Evolutionary conservation across 2,888 invertebrate genomes (phyloP).

Genomic region (Scaptomyza reducta): DNA sequence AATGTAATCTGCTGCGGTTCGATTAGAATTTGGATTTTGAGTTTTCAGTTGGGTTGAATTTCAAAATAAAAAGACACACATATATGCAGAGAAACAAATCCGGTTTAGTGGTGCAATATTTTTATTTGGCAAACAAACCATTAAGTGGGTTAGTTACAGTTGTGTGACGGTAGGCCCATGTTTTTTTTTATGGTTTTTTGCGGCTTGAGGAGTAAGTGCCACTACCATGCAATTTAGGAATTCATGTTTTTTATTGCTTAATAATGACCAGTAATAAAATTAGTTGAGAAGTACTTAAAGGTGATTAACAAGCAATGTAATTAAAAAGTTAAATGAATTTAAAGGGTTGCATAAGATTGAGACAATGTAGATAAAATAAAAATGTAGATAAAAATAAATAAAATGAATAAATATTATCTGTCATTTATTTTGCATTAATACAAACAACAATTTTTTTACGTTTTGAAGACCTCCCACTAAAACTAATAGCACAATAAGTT

Average conservation of each 20-base stretch:
- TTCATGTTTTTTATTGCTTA: background rate
- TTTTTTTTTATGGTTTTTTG: background rate
- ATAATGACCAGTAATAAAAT: background rate
- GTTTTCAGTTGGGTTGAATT: conserved; percentile 44
- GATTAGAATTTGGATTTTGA: conserved; percentile 66
- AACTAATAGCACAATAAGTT: too few species aligned
- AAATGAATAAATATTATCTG: too few species aligned
- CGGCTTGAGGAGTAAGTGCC: background rate
- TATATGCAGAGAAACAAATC: conserved; percentile 61
- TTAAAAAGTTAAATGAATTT: too few species aligned
- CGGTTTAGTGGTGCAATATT: conserved; percentile 68
- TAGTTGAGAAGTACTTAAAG: background rate
- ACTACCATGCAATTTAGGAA: background rate
- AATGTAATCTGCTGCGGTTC: conserved; percentile 87
- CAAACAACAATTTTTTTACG: too few species aligned
- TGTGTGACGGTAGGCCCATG: conserved; percentile 31
- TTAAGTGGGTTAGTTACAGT: conserved; percentile 63
- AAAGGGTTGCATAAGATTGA: too few species aligned
- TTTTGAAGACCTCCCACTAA: too few species aligned
- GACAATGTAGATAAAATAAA: too few species aligned
- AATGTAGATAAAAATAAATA: too few species aligned
- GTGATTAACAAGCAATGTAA: too few species aligned
- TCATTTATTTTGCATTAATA: too few species aligned
- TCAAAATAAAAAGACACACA: conserved; percentile 50
- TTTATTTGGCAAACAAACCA: conserved; percentile 33